Percentiles rank a stretch among this genome's conserved stretches.
These are phyloP conservation scores for Xiphophorus birchmanni DNA, from an alignment of 2,797 vertebrate species.

Conservation along the genomic window DNA sequence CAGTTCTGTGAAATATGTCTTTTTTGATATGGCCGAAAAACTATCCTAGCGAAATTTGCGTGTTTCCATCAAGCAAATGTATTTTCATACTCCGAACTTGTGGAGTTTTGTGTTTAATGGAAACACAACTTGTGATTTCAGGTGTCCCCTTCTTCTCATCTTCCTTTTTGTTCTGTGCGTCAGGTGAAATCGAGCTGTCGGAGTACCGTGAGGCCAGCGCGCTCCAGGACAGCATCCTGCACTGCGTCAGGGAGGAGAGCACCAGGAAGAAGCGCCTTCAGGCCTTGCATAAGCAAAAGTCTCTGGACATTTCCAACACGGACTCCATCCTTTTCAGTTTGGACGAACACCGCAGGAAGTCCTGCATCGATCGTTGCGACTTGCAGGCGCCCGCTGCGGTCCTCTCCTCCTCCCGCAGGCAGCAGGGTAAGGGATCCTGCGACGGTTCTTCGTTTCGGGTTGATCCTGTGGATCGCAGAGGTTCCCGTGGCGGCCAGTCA, in stretches of 20 bases:
- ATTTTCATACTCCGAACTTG: no score
- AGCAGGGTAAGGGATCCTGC: slow-evolving; percentile 77
- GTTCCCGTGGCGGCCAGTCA: slow-evolving; percentile 70
- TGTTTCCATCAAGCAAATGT: no score
- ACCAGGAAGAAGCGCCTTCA: slow-evolving; percentile 95
- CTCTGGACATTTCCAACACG: slow-evolving; percentile 96
- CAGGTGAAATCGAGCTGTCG: slow-evolving; percentile 98
- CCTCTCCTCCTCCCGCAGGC: slow-evolving; percentile 67
- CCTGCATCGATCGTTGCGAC: slow-evolving; percentile 96
- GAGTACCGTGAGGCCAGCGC: slow-evolving; percentile 93
- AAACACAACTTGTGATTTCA: not conserved
- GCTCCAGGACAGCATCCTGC: slow-evolving; percentile 95
- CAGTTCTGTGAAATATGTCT: no score
- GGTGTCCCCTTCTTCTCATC: slow-evolving; percentile 21
- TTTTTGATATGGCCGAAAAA: no score
- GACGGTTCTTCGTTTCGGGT: slow-evolving; percentile 79
- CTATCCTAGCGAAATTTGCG: no score
- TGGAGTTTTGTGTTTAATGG: no score
- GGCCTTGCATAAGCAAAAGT: slow-evolving; percentile 98
- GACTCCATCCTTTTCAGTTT: slow-evolving; percentile 95
- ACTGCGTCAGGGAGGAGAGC: slow-evolving; percentile 93
- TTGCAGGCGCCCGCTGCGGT: slow-evolving; percentile 75
- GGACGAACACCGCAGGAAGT: slow-evolving; percentile 96
- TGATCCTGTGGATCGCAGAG: slow-evolving; percentile 60
- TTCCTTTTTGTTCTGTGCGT: slow-evolving; percentile 25